Conservation (phyloP, 2,113 vertebrate genomes). For the Cercopithecus mona region DNA sequence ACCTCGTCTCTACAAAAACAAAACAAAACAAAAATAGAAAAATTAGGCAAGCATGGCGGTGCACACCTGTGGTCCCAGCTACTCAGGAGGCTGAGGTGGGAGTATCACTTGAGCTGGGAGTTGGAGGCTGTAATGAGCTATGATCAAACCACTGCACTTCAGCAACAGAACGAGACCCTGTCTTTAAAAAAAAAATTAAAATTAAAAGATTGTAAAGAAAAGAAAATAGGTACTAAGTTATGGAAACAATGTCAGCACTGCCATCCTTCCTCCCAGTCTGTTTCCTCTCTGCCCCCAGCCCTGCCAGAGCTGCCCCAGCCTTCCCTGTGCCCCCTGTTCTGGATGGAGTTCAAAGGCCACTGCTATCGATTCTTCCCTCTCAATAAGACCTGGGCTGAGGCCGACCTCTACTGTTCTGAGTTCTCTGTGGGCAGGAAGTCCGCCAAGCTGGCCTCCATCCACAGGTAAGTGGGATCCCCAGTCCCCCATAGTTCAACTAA, state of each 20-base stretch:
- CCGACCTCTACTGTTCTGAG: conserved; percentile 86
- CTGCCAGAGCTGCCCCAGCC: conserved; percentile 80
- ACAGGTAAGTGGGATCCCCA: conserved; percentile 80
- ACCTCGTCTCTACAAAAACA: too few species aligned
- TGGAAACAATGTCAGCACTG: neutral
- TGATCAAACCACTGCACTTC: too few species aligned
- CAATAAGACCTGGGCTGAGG: conserved; percentile 89
- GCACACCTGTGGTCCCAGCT: too few species aligned
- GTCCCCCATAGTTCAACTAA: neutral
- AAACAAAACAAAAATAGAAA: too few species aligned
- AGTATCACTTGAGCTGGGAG: too few species aligned
- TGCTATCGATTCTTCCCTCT: conserved; percentile 89
- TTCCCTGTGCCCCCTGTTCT: conserved; percentile 88
- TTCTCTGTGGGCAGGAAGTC: conserved; percentile 88
- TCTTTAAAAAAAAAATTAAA: too few species aligned
- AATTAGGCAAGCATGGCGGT: too few species aligned
- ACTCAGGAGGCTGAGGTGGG: too few species aligned
- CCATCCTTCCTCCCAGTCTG: neutral
- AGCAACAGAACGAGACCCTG: too few species aligned
- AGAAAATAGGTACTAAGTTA: neutral
- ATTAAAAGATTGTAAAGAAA: too few species aligned
- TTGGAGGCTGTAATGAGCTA: too few species aligned
- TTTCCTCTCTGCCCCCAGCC: conserved; percentile 73
- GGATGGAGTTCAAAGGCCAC: conserved; percentile 87
- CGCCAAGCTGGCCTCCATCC: conserved; percentile 88